phyloP scores from a whole-genome alignment of 2,113 vertebrate genomes.

The Sciurus niger region DNA sequence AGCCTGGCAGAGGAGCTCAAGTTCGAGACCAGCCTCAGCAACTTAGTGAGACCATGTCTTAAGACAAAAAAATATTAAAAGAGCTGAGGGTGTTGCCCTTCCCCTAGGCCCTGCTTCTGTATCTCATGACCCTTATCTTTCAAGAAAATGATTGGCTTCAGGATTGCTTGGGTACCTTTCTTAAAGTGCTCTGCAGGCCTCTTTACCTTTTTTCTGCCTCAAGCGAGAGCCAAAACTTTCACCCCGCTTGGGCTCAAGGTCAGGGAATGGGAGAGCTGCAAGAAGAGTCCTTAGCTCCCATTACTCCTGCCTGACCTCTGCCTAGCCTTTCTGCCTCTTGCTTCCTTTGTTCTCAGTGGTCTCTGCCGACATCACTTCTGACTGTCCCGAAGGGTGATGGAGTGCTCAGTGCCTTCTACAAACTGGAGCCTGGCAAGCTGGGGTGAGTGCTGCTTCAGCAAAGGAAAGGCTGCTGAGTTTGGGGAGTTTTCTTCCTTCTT shows the following conservation, averaged over 20 bases:
- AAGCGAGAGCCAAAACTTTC: neutral
- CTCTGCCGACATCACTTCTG: slow-evolving; percentile 84
- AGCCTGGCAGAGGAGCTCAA: no score
- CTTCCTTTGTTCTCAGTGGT: slow-evolving; percentile 86
- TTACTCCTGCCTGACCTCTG: neutral
- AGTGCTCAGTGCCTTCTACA: slow-evolving; percentile 78
- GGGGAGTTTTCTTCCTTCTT: slow-evolving; percentile 28
- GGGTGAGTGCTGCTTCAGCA: slow-evolving; percentile 85
- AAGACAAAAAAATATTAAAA: no score
- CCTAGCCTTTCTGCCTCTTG: neutral
- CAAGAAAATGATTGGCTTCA: slow-evolving; percentile 57
- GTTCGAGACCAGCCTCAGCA: no score
- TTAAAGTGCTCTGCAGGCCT: slow-evolving; percentile 55
- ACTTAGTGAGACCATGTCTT: no score
- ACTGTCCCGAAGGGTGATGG: slow-evolving; percentile 75
- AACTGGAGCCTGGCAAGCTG: slow-evolving; percentile 77
- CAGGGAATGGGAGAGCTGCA: neutral
- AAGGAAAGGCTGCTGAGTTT: neutral
- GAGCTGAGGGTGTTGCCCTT: neutral
- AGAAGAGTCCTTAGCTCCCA: neutral
- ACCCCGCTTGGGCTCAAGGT: neutral
- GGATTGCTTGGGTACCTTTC: slow-evolving; percentile 43
- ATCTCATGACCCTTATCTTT: neutral
- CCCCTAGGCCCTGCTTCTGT: neutral
- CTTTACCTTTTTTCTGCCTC: slow-evolving; percentile 16